Conservation (phyloP, 2,797 vertebrate species). For the Cuniculus paca region DNA sequence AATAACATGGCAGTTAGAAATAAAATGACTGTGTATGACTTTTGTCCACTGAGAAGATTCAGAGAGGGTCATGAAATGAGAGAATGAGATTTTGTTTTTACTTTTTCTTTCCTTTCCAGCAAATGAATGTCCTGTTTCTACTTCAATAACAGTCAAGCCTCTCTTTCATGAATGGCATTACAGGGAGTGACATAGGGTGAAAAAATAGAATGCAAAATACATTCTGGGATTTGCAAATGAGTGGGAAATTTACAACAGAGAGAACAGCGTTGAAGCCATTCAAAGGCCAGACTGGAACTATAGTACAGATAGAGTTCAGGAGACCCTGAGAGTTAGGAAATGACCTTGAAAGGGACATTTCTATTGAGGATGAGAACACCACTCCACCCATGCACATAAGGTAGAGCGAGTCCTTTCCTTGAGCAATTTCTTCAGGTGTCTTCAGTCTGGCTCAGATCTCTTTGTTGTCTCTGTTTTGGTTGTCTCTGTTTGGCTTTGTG, state of each 20-base stretch:
- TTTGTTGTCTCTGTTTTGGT: background rate
- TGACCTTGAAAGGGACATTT: background rate
- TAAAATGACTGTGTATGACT: background rate
- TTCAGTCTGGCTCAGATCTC: background rate
- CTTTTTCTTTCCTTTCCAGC: background rate
- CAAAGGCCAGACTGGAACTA: background rate
- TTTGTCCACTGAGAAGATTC: conserved; percentile 8
- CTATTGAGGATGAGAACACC: background rate
- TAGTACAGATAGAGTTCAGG: background rate
- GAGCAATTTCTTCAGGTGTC: background rate
- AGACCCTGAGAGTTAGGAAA: background rate
- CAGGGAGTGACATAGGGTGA: background rate
- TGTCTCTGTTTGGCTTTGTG: background rate
- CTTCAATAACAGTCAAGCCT: background rate
- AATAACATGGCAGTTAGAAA: conserved; percentile 33
- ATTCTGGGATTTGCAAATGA: background rate
- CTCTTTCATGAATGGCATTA: background rate
- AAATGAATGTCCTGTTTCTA: background rate
- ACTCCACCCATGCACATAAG: accelerated
- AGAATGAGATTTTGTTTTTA: background rate
- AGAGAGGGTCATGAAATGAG: background rate
- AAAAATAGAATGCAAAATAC: conserved; percentile 8
- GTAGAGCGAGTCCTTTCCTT: accelerated
- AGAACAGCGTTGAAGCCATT: background rate
- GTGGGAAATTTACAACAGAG: background rate